Percentiles rank a stretch among this genome's conserved stretches.
Evolutionary conservation across 2,797 vertebrate genomes (phyloP).

Genomic region (Thunnus albacares): DNA sequence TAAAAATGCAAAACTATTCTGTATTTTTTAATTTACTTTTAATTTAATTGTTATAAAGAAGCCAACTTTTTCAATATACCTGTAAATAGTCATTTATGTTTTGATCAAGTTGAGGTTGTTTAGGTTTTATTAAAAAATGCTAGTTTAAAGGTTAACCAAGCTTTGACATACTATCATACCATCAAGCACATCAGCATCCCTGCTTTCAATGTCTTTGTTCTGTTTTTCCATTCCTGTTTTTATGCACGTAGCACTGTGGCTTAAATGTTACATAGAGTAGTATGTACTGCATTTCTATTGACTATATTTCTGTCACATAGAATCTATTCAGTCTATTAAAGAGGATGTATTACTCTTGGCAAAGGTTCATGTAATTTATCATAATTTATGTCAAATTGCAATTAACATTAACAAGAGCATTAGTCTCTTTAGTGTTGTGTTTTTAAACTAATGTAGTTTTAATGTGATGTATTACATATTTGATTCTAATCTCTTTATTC

Average conservation of each 20-base stretch:
- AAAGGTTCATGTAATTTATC: neutral
- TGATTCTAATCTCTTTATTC: slow-evolving; percentile 11
- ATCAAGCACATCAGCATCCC: neutral
- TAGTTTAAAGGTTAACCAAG: neutral
- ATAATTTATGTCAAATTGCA: neutral
- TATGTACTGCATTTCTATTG: neutral
- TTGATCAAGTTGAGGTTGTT: neutral
- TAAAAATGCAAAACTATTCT: neutral
- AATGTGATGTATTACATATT: neutral
- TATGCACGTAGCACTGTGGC: neutral
- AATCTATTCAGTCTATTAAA: neutral
- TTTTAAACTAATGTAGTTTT: neutral
- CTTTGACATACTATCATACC: neutral
- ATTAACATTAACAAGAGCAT: neutral
- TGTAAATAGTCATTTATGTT: neutral
- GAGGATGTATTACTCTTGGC: neutral
- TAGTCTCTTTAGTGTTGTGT: neutral
- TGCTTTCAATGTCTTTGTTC: neutral
- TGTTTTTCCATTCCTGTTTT: neutral
- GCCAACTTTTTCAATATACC: neutral
- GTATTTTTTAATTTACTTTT: neutral
- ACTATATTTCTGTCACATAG: neutral
- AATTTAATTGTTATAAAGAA: neutral
- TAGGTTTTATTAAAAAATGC: neutral
- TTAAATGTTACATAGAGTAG: neutral